Evolutionary conservation across 2,797 vertebrate genomes (phyloP).

Genomic region (Diglossa cyanea): DNA sequence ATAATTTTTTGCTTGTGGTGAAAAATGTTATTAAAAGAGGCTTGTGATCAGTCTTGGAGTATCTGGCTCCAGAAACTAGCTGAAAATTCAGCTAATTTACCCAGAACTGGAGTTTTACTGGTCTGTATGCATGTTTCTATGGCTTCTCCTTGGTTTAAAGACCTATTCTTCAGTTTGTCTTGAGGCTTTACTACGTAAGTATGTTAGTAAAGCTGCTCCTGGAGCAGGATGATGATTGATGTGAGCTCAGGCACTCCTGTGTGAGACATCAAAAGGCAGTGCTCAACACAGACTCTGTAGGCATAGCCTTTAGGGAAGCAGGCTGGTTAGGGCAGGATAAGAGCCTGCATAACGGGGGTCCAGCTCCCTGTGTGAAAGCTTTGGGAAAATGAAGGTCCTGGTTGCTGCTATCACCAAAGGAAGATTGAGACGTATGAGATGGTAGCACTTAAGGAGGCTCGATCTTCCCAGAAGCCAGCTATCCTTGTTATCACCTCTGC

Average conservation of each 20-base stretch:
- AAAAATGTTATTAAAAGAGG: neutral
- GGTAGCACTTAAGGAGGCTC: neutral
- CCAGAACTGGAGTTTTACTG: neutral
- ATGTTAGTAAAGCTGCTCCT: neutral
- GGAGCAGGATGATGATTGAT: neutral
- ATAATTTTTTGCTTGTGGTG: neutral
- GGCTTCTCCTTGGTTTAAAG: neutral
- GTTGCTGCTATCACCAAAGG: neutral
- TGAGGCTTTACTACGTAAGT: neutral
- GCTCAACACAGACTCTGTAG: neutral
- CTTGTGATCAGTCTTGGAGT: neutral
- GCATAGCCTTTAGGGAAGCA: neutral
- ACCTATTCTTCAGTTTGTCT: neutral
- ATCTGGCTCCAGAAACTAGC: neutral
- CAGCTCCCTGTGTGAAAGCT: neutral
- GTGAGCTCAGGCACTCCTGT: neutral
- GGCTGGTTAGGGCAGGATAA: neutral
- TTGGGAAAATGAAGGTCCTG: neutral
- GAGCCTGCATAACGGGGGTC: neutral
- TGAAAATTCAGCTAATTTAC: neutral
- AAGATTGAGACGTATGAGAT: neutral
- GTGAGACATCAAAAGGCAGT: neutral
- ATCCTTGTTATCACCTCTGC: neutral
- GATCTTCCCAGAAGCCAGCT: neutral
- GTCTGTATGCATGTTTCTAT: neutral